Percentiles rank a stretch among this genome's conserved stretches.
phyloP scores from a whole-genome alignment of 92 coral and sea anemone genomes.

The Isaurus tuberculatus region DNA sequence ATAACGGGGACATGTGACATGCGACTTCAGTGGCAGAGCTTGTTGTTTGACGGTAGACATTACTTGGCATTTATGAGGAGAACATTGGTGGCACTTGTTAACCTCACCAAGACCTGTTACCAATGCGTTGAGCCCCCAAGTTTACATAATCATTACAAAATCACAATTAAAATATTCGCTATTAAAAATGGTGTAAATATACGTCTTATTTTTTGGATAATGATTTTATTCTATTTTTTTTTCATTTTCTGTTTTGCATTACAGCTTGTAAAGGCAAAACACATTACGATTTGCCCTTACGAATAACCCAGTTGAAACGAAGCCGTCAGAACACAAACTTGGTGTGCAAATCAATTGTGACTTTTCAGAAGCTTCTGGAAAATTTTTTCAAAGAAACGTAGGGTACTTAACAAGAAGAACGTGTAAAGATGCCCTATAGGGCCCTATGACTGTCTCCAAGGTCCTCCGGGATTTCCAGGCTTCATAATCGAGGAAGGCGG shows the following conservation, averaged over 20 bases:
- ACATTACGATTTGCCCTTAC: background rate
- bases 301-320: background rate
- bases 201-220: no score
- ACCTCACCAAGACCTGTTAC: no score
- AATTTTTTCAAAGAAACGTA: background rate
- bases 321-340: background rate
- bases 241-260: background rate
- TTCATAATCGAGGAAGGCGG: constrained; percentile 5
- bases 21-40: no score
- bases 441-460: constrained; percentile 2
- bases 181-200: no score
- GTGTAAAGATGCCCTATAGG: background rate
- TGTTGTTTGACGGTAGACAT: no score
- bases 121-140: no score
- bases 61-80: no score
- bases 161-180: no score
- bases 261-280: background rate
- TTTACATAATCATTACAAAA: no score
- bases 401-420: background rate
- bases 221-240: background rate
- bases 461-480: constrained; percentile 22
- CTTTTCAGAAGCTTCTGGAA: constrained; percentile 8
- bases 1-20: no score
- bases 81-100: no score
- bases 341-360: background rate